These are phyloP conservation scores for Quadriops clusia DNA, from an alignment of 2,888 invertebrate species.

Conservation along the genomic window DNA sequence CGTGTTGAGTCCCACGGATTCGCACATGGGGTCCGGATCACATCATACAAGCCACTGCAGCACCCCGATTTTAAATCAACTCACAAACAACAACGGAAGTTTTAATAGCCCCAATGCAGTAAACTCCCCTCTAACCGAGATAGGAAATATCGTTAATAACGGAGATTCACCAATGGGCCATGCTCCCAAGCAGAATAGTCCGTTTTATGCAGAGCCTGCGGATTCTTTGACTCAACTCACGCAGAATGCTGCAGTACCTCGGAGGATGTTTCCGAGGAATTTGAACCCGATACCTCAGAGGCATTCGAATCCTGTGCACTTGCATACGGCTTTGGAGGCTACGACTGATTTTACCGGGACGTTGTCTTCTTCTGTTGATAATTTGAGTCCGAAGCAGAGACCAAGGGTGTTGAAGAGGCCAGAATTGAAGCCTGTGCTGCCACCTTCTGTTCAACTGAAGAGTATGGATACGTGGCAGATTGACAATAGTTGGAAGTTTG, in stretches of 20 bases:
- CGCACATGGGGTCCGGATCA: conserved; percentile 21
- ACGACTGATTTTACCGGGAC: conserved; percentile 28
- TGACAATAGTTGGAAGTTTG: conserved; percentile 85
- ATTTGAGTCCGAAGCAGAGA: conserved; percentile 42
- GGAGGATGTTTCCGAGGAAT: conserved; percentile 25
- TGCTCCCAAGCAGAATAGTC: conserved; percentile 60
- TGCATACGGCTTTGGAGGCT: conserved; percentile 28
- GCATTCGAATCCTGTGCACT: conserved; percentile 39
- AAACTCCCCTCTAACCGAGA: conserved; percentile 9
- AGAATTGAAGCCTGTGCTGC: conserved; percentile 58
- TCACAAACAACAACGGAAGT: conserved; percentile 7
- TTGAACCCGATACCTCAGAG: conserved; percentile 32
- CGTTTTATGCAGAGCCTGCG: conserved; percentile 83
- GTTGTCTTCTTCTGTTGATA: conserved; percentile 58
- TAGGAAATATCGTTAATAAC: conserved; percentile 5
- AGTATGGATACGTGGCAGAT: conserved; percentile 61
- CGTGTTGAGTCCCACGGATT: conserved; percentile 34
- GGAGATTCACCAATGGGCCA: conserved; percentile 8
- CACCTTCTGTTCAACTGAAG: conserved; percentile 48
- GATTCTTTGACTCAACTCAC: conserved; percentile 59
- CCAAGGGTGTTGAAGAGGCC: conserved; percentile 37
- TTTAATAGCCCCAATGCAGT: conserved; percentile 5
- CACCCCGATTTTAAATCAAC: conserved; percentile 25
- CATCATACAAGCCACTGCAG: conserved; percentile 25
- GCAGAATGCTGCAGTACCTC: conserved; percentile 23